Conservation (phyloP, 2,797 vertebrate species). For the Scleropages formosus region DNA sequence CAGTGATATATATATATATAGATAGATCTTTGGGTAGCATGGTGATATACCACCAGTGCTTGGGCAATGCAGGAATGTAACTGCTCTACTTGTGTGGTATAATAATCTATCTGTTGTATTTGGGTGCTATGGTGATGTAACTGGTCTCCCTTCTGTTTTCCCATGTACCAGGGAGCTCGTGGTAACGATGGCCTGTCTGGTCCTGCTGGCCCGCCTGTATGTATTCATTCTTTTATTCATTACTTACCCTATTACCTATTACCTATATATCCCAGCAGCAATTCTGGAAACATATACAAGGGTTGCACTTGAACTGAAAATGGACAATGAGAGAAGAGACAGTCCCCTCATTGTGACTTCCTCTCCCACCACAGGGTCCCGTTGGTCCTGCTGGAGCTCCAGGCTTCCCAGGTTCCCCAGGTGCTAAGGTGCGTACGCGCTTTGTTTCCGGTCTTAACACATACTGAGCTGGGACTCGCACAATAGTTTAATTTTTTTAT, state of each 20-base stretch:
- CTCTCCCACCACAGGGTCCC: slow-evolving; percentile 75
- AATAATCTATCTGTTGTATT: no score
- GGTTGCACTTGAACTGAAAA: not conserved
- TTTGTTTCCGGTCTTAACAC: not conserved
- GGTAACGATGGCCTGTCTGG: slow-evolving; percentile 94
- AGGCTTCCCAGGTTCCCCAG: slow-evolving; percentile 93
- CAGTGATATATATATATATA: no score
- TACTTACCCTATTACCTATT: slow-evolving; percentile 5
- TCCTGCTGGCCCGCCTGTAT: slow-evolving; percentile 90
- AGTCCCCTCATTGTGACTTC: slow-evolving; percentile 4
- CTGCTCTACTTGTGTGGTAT: no score
- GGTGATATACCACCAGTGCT: not conserved
- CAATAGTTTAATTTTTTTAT: not conserved
- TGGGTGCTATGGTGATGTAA: not conserved
- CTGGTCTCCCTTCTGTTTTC: not conserved
- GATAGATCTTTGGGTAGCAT: not conserved
- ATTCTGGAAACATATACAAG: not conserved
- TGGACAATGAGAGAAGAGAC: not conserved
- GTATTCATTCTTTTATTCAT: slow-evolving; percentile 51
- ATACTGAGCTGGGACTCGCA: not conserved
- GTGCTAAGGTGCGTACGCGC: slow-evolving; percentile 80
- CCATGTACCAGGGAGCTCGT: slow-evolving; percentile 80
- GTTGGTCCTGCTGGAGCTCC: slow-evolving; percentile 90
- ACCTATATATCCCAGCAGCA: slow-evolving; percentile 18
- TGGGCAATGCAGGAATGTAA: no score